Base-by-base conservation (phyloP, 2,888 invertebrate species). In the Prosopocoilus inquinatus region DNA sequence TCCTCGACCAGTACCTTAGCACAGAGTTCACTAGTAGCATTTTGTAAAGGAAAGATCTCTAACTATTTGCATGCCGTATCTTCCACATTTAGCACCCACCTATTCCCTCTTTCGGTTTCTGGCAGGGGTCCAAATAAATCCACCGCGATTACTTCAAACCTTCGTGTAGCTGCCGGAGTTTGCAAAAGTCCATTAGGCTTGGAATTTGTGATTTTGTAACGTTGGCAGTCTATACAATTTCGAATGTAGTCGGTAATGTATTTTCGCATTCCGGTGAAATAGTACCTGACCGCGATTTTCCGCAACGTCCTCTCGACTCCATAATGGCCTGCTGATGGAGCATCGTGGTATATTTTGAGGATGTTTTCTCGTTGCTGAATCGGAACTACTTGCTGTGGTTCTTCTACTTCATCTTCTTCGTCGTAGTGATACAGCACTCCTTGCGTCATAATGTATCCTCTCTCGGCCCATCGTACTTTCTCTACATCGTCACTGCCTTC, bases 181-280 rank as follows among this genome's bases (percentile, higher is more conserved):
- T 69, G 68, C 0, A 73, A 38, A 1, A 72, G 41, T 0, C 71
- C 72, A 0, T 69, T 63, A 0, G 74, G 73, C 46, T 72, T 73
- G 3, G 60, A 48, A 38, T 74, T 73, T 0, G 34, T 57, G 1
- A 64, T 58, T 55, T 72, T 73, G 44, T 71, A 72, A 3, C 63
- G 20, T 47, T 72, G 71, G 51, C 71, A 75, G 9, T 63, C 51
- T 0, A 61, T 9, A 35, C 72, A 73, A 0, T 59, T 53, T 13
- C 60, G 60, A 0, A 72, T 53, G 46, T 73, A 68, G 0, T 58
- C 53, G 8, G 33, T 46, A 3, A 73, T 57, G 3, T 64, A 62
- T 1, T 51, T 53, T 11, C 68, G 28, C 69, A 74, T 68, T 0
- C 62, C 61, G 4, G 66, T 48, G 62, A 63, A 70, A 47, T 64